Base-by-base conservation (phyloP, 2,113 vertebrate species). In the Eulemur rufifrons region DNA sequence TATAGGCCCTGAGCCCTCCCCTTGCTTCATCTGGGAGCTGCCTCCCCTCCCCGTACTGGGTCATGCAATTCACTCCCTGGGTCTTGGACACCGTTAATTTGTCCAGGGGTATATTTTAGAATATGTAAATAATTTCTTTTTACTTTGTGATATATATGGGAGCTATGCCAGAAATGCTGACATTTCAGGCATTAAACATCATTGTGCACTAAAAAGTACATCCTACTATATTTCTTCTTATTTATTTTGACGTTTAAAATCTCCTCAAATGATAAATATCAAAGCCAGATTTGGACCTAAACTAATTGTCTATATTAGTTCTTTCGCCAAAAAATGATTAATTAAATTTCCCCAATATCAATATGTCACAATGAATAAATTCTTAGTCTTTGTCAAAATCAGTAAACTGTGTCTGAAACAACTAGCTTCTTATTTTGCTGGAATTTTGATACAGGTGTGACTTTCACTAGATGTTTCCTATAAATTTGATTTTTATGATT, bases 371-470 rank as follows among this genome's bases (percentile, higher is more conserved):
- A 7, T 71, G 42, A 93, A 63, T 88, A 76, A 86, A 0, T 84
- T 86, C 20, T 59, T 56, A 47, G 89, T 89, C 37, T 90, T 94
- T 56, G n/a, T 61, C 50, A 96, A 96, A 96, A 93, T 42, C 34
- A 88, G 71, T 39, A 78, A 76, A 68, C 17, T 74, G 11, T 21
- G 94, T 56, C 52, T 25, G 61, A 87, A 92, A 76, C 2, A 50
- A 77, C 12, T 54, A 50, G 25, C 25, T 81, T 50, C 32, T 85
- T 91, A 63, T 8, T 89, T 56, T 78, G 34, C 56, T 77, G 94
- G 27, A 39, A 89, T 77, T 95, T 89, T 83, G 15, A 54, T 74
- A 54, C 42, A 78, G 18, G 4, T 92, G 18, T 89, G 29, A 25
- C 17, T 89, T 95, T 96, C 2, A 50, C n/a, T 71, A 85, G 3